These are phyloP conservation scores for Dioctria linearis DNA, from an alignment of 2,888 invertebrate species.

Conservation along the genomic window DNA sequence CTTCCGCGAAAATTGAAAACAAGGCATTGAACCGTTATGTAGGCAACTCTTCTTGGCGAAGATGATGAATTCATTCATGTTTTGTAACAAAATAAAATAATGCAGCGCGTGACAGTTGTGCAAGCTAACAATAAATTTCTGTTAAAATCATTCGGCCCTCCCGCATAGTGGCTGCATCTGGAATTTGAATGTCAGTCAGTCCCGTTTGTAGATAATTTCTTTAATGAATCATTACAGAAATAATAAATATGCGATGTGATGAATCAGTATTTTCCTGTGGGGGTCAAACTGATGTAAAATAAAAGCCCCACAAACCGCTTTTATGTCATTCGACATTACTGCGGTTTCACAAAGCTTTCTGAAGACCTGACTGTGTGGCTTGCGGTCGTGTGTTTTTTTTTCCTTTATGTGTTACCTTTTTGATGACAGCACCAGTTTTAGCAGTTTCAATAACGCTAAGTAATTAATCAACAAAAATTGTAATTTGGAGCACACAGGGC, in stretches of 20 bases:
- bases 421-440: conserved; percentile 31
- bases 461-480: background rate
- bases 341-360: conserved; percentile 21
- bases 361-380: conserved; percentile 14
- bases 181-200: background rate
- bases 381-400: conserved; percentile 14
- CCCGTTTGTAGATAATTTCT: conserved; percentile 29
- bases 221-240: conserved; percentile 41
- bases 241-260: conserved; percentile 26
- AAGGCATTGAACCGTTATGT: conserved; percentile 18
- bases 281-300: conserved; percentile 23
- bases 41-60: background rate
- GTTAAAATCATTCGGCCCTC: background rate
- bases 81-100: conserved; percentile 2
- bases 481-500: background rate
- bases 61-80: conserved; percentile 24
- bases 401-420: conserved; percentile 23
- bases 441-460: background rate
- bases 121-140: background rate
- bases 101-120: conserved; percentile 17
- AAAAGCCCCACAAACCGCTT: conserved; percentile 27
- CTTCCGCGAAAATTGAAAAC: conserved; percentile 11
- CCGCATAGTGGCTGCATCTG: conserved; percentile 27
- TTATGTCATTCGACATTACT: conserved; percentile 33
- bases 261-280: conserved; percentile 42